Conservation (phyloP, 1,140 invertebrate genomes). For the Saxidomus purpurata region DNA sequence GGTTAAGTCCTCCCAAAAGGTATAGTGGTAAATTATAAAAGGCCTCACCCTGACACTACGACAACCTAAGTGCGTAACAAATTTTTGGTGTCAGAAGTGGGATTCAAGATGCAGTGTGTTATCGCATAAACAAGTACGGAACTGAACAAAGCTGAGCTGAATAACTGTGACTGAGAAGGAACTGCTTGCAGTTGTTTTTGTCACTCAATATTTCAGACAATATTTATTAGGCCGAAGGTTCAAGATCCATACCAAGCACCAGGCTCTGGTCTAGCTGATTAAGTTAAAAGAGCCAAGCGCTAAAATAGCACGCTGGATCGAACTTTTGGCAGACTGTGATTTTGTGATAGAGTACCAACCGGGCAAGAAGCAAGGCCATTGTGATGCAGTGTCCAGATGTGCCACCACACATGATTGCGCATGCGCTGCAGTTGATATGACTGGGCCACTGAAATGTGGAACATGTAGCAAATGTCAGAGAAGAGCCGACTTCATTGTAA, state of each 20-base stretch:
- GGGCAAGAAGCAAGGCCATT: conserved; percentile 72
- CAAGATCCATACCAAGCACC: neutral
- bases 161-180: conserved; percentile 84
- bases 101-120: conserved; percentile 60
- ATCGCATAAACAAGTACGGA: conserved; percentile 70
- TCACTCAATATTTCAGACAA: conserved; percentile 51
- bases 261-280: conserved; percentile 31
- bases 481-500: neutral
- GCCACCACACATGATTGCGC: conserved; percentile 1
- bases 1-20: neutral
- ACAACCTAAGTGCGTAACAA: neutral
- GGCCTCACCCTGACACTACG: neutral
- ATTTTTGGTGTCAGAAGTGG: neutral
- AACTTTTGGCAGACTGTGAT: conserved; percentile 70
- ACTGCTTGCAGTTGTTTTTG: conserved; percentile 66
- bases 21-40: no score
- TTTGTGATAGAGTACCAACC: conserved; percentile 66
- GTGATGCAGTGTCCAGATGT: conserved; percentile 72
- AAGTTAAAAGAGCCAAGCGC: neutral
- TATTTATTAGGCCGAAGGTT: conserved; percentile 67
- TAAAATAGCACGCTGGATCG: conserved; percentile 44
- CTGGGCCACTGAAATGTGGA: conserved; percentile 16
- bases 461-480: conserved; percentile 13
- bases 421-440: neutral
- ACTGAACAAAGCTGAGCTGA: conserved; percentile 84